Evolutionary conservation across 1,140 invertebrate species (phyloP), one percentile per base, ranked within the genome.

Genomic region (Brachionus plicatilis): DNA sequence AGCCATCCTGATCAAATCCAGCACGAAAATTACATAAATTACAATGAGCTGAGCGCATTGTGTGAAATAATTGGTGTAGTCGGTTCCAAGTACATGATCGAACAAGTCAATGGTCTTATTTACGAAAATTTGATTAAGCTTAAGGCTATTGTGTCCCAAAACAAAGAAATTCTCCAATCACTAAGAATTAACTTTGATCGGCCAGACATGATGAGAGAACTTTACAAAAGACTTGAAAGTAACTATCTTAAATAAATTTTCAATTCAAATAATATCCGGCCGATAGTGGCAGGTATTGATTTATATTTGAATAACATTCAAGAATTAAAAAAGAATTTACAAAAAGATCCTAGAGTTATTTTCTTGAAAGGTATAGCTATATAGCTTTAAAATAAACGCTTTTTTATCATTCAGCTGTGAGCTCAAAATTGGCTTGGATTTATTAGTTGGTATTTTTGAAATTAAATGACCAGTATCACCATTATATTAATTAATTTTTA

Each of bases 191-290:
- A 96, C 89, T 99, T 98, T 89, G 97, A 98, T 88, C 96, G 97
- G 88, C 93, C 93, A 17, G 97, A 99, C 87, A 93, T 95, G n/a
- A 99, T 99, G 96, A 96, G 95, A 88, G 97, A 99, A 86, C 93
- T 98, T 83, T 95, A 95, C 85, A 96, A 95, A 88, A 94, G 93
- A 86, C 89, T 98, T 33, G 93, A 89, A 87, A 90, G 90, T 91
- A 88, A 90, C 88, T 88, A 41, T 24, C 47, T 72, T 85, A 50
- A 12, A 45, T 14, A 76, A 33, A 41, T 85, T 86, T 20, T 85
- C 8, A 85, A 17, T 79, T 27, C 24, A 37, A 70, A 68, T 41
- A 41, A 79, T 70, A 84, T 43, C 27, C 14, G 56, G 7, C 43
- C 56, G 53, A 60, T 37, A 75, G 47, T 84, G 66, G 65, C 68